Conservation (phyloP, 2,113 vertebrate genomes). For the Eira barbara region DNA sequence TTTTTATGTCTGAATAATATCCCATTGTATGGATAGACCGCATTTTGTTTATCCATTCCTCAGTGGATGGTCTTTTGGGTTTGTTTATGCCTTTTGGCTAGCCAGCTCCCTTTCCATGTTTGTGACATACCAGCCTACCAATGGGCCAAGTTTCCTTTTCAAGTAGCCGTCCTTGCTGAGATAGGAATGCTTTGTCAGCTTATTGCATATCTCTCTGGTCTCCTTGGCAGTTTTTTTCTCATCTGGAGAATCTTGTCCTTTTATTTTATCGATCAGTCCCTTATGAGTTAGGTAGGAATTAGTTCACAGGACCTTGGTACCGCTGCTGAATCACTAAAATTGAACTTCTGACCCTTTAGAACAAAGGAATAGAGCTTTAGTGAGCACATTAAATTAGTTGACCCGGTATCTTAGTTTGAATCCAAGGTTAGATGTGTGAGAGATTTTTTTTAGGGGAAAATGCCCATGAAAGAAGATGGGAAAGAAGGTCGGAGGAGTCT, state of each 20-base stretch:
- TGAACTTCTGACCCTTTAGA: background rate
- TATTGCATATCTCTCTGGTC: background rate
- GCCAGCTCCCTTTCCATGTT: background rate
- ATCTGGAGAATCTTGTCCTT: background rate
- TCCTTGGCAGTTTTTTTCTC: slow-evolving; percentile 9
- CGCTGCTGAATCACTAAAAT: background rate
- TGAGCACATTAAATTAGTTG: background rate
- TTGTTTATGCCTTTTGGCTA: background rate
- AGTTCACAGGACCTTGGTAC: background rate
- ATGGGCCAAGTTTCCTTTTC: background rate
- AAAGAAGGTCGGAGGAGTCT: background rate
- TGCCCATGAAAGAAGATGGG: background rate
- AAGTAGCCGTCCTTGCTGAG: background rate
- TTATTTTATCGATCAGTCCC: background rate
- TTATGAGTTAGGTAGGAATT: background rate
- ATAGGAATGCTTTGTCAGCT: background rate
- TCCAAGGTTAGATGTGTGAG: background rate
- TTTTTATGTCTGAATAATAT: background rate
- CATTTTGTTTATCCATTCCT: background rate
- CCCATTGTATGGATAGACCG: background rate
- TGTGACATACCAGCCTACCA: background rate
- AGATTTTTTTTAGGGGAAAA: background rate
- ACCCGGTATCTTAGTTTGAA: background rate
- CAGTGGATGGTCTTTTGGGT: background rate
- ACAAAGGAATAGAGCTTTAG: background rate